Conservation (phyloP, 1,140 invertebrate species). For the Aphaenogaster rudis region DNA sequence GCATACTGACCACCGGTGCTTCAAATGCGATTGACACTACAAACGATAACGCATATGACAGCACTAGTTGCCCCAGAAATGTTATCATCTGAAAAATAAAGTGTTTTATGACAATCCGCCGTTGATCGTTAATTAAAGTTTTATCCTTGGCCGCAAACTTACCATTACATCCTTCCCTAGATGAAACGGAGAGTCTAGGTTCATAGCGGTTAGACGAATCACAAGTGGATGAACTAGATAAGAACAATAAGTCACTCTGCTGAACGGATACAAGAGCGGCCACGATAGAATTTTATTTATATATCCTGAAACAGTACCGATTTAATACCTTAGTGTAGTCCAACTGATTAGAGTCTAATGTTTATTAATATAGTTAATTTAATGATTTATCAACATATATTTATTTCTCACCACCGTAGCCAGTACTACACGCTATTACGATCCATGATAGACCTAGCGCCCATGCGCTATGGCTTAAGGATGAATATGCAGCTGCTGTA, state of each 20-base stretch:
- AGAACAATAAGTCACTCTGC: constrained; percentile 94
- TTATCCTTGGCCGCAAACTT: constrained; percentile 72
- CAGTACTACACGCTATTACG: constrained; percentile 95
- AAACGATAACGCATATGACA: constrained; percentile 93
- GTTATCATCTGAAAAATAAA: constrained; percentile 89
- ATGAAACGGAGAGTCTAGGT: constrained; percentile 92
- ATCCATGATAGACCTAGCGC: constrained; percentile 94
- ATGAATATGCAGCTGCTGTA: constrained; percentile 92
- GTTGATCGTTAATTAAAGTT: neutral
- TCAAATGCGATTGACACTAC: constrained; percentile 93
- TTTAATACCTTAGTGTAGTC: constrained; percentile 38
- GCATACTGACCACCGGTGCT: constrained; percentile 93
- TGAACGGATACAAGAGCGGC: constrained; percentile 93
- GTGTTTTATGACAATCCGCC: constrained; percentile 23
- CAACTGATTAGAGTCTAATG: constrained; percentile 9
- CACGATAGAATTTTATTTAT: constrained; percentile 91
- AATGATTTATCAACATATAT: constrained; percentile 28
- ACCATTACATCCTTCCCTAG: constrained; percentile 92
- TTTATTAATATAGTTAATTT: neutral
- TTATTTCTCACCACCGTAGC: constrained; percentile 91
- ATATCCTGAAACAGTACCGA: constrained; percentile 88
- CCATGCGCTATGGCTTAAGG: constrained; percentile 95
- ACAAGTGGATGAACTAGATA: constrained; percentile 94
- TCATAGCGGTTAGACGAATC: constrained; percentile 92
- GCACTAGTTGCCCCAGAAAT: constrained; percentile 92